Evolutionary conservation across 2,113 vertebrate species (phyloP), one percentile per base, ranked within the genome.

Genomic region (Limnothrissa miodon): DNA sequence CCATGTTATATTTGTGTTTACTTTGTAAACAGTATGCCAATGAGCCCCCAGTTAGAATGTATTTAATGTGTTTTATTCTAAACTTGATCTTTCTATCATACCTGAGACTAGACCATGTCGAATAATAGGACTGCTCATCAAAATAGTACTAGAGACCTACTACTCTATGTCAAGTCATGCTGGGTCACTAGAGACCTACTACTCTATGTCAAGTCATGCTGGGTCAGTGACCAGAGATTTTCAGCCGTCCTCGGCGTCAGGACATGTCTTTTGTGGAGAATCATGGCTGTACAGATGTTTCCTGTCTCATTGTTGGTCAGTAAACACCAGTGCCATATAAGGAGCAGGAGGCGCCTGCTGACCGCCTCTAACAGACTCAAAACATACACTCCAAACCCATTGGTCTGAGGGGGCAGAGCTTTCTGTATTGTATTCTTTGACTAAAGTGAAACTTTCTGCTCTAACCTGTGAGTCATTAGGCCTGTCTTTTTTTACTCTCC

Each of bases 261-360:
- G 80, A 89, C 79, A 66, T 89, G 86, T 90, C 81, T 90, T 78
- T 87, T 80, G 83, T 80, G 45, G 78, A 83, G 82, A 84, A 87
- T 85, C 88, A 85, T 78, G 25, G 56, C 81, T 84, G 25, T 44
- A 84, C 93, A 94, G 92, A 90, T 93, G 93, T 92, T 93, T 93
- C 93, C 92, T 93, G 92, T 82, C 46, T 89, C 84, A 93, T 94
- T 94, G 92, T 94, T 93, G 74, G 10, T 87, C 81, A 85, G 81
- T 89, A 90, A 93, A 93, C 92, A 92, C 85, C 88, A 90, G 84
- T 82, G 86, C n/a, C 82, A 84, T 83, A 83, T 81, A 25, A 82
- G 83, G 89, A 90, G 86, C 79, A 62, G 84, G 80, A 87, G 90
- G 87, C 89, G 81, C 90, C 90, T 74, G 13, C 29, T 29, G 25